Evolutionary conservation across 2,888 invertebrate species (phyloP), one percentile per base, ranked within the genome.

Genomic region (Micoletzkya japonica): DNA sequence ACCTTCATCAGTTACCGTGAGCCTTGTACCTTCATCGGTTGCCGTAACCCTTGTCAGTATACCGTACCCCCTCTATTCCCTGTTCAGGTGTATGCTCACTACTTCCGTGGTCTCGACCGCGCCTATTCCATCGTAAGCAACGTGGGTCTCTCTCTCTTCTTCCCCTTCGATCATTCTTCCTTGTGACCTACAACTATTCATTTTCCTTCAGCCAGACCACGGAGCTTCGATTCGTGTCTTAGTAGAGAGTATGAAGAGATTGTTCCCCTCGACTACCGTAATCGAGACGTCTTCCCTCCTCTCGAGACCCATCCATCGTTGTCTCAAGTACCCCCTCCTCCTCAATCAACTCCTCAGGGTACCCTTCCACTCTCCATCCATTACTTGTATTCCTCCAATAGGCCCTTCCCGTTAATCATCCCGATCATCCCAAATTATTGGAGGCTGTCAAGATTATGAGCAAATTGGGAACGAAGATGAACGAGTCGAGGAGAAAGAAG

Each of bases 281-380:
- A 30, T 63, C 4, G 63, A 63, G 24, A 63, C 49, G 26, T 34
- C 63, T 4, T 63, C 63, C 7, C 44, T 49, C 20, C 30, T 63
- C 2, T n/a, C 24, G 49, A 24, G 63, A 49, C 63, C 63, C 24
- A 32, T 63, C 6, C 61, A 63, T 36, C 4, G 68, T n/a, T 77
- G 77, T 36, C 67, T 84, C 30, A 82, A 84, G 60, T 83, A 83
- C 72, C 83, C 82, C 6, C 74, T 83, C 28, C 83, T 81, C 69
- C 70, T 83, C 26, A 77, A 71, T 32, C 81, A 83, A 71, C 72
- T 83, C 52, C 70, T 77, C 10, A 83, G 82, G 74, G 78, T 80
- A 4, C 14, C 24, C 7, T 54, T 14, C 44, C n/a, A 34, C 32
- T 17, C 58, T 58, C 58, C 26, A 71, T 37, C 7, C 20, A 39